A percentile compares a stretch with the other conserved stretches of the same genome.
Conservation (phyloP, 2,888 invertebrate species). For the Watsonalla binaria region DNA sequence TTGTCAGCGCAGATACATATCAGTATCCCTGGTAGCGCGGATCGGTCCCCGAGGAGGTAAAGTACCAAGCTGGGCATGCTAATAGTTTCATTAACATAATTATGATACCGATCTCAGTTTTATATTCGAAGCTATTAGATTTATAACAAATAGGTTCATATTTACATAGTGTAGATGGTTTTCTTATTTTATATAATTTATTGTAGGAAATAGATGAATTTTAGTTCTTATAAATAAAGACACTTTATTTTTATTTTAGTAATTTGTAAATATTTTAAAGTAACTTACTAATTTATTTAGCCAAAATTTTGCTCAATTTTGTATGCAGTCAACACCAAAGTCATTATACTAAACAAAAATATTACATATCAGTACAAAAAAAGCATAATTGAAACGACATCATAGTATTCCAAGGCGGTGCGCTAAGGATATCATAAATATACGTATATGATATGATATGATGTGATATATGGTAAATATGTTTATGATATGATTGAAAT, state of each 20-base stretch:
- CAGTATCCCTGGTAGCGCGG: not conserved
- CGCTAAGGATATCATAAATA: not conserved
- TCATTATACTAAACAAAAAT: conserved; percentile 67
- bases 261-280: conserved; percentile 57
- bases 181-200: conserved; percentile 56
- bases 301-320: conserved; percentile 77
- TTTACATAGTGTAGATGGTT: conserved; percentile 33
- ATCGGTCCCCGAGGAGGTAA: not conserved
- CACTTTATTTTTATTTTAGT: conserved; percentile 63
- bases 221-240: conserved; percentile 66
- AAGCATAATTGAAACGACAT: conserved; percentile 57
- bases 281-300: conserved; percentile 70
- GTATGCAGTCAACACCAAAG: conserved; percentile 76
- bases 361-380: conserved; percentile 72
- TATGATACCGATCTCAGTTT: conserved; percentile 72
- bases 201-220: conserved; percentile 47
- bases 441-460: no score
- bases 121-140: conserved; percentile 74
- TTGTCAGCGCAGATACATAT: not conserved
- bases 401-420: conserved; percentile 3
- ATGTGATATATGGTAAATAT: not conserved
- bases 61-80: not conserved
- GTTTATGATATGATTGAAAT: not conserved
- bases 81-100: conserved; percentile 41
- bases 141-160: conserved; percentile 43